Evolutionary conservation across 2,888 invertebrate species (phyloP).

Genomic region (Drosophila bunnanda): DNA sequence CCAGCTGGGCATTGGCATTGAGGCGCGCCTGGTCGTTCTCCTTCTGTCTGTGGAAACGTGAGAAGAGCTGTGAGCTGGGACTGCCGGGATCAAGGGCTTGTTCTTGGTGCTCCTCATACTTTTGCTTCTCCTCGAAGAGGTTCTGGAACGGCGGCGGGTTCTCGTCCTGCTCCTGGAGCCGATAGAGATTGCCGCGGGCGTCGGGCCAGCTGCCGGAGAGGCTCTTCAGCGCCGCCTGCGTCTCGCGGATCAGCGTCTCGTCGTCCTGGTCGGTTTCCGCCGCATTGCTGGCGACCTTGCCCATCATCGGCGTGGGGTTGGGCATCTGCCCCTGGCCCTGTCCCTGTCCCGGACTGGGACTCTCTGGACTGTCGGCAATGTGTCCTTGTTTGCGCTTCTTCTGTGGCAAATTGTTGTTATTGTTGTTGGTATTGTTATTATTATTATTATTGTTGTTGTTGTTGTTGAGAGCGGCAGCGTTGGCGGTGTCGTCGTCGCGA

Average conservation of each 20-base stretch:
- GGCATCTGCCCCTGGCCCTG: constrained; percentile 4
- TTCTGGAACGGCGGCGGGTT: constrained; percentile 93
- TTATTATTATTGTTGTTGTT: constrained; percentile 47
- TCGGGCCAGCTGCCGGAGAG: constrained; percentile 94
- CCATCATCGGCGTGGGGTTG: constrained; percentile 21
- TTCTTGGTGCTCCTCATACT: constrained; percentile 71
- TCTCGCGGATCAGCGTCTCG: constrained; percentile 93
- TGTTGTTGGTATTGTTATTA: constrained; percentile 56
- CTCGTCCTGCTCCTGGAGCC: constrained; percentile 90
- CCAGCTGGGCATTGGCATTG: constrained; percentile 66
- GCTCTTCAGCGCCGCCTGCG: constrained; percentile 94
- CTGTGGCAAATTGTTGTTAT: constrained; percentile 76
- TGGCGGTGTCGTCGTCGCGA: constrained; percentile 82
- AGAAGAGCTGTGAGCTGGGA: constrained; percentile 83
- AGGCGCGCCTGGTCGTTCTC: constrained; percentile 84
- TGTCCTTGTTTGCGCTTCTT: constrained; percentile 81
- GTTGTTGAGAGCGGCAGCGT: constrained; percentile 50
- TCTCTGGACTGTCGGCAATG: constrained; percentile 38
- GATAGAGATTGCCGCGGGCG: constrained; percentile 88
- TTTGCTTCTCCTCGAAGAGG: constrained; percentile 92
- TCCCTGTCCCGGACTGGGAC: constrained; percentile 18
- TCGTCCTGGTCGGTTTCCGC: constrained; percentile 87
- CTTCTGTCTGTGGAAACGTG: constrained; percentile 85
- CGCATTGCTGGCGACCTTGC: constrained; percentile 2
- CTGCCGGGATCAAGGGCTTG: constrained; percentile 21